Base-by-base conservation (phyloP, 2,113 vertebrate species). In the Nothobranchius furzeri region DNA sequence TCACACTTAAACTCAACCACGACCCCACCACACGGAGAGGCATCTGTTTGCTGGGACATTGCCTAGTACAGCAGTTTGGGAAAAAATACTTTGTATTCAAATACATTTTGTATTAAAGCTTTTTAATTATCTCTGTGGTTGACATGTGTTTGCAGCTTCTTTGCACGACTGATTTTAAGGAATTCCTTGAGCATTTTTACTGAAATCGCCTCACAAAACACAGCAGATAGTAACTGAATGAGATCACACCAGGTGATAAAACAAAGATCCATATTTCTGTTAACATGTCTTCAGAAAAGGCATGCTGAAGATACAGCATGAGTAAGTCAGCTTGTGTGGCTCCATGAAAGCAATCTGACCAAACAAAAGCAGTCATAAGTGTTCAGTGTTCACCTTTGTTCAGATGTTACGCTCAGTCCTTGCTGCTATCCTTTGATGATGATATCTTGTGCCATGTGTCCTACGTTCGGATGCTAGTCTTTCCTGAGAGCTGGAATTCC, bases 401-500 rank as follows among this genome's bases (percentile, higher is more conserved):
- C 40, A 56, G 79, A 75, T 78, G 85, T 68, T 72, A 52, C 42
- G 46, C 65, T 85, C 55, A 75, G 66, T 87, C 67, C 83, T 83
- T 58, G 66, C 75, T 73, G 64, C 64, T 82, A 73, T 74, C 78
- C 79, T 77, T 83, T 48, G 35, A 77, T 15, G 69, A 55, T 75
- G 59, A 30, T 78, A 68, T 90, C 83, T 87, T 81, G 73, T 85
- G 70, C 90, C 89, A 91, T 87, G 84, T 87, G 85, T 82, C 85
- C 83, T 85, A 88, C 71, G 89, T 89, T 75, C 76, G 84, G 87
- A 84, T 82, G 79, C 76, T 76, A 64, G 76, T 81, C 76, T 86
- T 91, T 85, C 82, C 87, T 76, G 85, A 84, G 83, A 89, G 88
- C 85, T 88, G 87, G 86, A 89, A 85, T 89, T 87, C 90, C 90